Percentiles rank a stretch among this genome's conserved stretches.
Conservation (phyloP, 2,113 vertebrate genomes). For the Geothlypis trichas region DNA sequence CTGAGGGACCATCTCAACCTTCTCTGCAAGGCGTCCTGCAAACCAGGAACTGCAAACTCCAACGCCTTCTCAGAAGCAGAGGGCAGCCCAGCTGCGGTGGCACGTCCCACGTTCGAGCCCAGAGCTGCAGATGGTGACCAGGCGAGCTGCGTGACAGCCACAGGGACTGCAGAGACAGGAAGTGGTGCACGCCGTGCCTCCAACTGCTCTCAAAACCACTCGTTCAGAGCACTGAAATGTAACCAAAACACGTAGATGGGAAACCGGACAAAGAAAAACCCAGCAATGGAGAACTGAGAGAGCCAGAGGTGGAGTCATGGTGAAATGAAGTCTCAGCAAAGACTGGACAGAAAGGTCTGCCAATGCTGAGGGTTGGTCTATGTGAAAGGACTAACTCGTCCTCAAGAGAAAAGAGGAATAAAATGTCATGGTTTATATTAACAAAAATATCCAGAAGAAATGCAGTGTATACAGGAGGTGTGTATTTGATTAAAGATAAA, state of each 20-base stretch:
- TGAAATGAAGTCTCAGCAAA: not conserved
- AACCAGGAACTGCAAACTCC: not conserved
- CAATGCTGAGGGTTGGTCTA: not conserved
- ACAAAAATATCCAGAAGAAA: not conserved
- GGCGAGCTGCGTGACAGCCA: not conserved
- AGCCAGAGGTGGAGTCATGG: not conserved
- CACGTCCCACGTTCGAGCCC: not conserved
- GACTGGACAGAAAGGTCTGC: not conserved
- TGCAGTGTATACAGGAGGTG: not conserved
- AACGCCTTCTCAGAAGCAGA: not conserved
- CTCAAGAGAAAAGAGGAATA: not conserved
- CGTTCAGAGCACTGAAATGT: not conserved
- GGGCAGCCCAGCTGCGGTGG: not conserved
- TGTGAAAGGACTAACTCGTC: not conserved
- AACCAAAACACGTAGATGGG: not conserved
- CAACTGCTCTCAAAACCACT: constrained; percentile 40
- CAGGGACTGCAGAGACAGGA: constrained; percentile 36
- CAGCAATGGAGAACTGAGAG: not conserved
- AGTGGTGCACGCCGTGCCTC: constrained; percentile 39
- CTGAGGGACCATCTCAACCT: not conserved
- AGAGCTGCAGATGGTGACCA: constrained; percentile 36
- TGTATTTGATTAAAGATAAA: not conserved
- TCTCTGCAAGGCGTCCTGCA: not conserved
- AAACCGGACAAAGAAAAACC: not conserved
- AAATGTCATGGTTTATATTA: not conserved